phyloP scores from a whole-genome alignment of 2,113 vertebrate species.

The Cavia aperea region DNA sequence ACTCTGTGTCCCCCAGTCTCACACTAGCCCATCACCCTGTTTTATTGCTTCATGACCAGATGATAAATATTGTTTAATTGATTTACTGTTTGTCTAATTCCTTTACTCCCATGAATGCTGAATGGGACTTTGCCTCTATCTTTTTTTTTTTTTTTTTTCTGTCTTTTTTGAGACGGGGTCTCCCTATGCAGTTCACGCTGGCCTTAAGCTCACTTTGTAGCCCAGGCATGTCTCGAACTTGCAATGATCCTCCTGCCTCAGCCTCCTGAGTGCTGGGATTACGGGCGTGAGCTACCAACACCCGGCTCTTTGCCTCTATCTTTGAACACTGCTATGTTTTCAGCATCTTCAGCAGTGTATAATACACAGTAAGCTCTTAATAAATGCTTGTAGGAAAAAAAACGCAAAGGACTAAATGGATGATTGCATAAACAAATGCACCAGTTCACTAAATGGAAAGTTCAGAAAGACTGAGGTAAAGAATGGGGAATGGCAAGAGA shows the following conservation, averaged over 20 bases:
- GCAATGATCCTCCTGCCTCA: too few relatives aligned
- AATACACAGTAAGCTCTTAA: neutral
- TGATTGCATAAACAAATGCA: neutral
- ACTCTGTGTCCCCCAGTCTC: neutral
- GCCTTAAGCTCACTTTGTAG: too few relatives aligned
- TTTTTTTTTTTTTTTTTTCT: too few relatives aligned
- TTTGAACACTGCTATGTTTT: neutral
- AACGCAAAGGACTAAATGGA: neutral
- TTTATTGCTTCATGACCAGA: neutral
- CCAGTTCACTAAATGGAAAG: neutral
- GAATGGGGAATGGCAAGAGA: neutral
- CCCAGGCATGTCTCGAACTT: too few relatives aligned
- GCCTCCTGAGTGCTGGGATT: too few relatives aligned
- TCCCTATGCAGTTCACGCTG: too few relatives aligned
- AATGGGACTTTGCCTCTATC: neutral
- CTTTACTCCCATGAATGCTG: neutral
- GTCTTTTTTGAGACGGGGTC: too few relatives aligned
- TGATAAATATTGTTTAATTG: neutral
- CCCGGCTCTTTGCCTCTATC: neutral
- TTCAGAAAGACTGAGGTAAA: neutral
- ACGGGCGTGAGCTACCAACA: too few relatives aligned
- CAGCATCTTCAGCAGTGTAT: neutral
- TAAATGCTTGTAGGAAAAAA: neutral
- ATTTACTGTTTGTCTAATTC: neutral
- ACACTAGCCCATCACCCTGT: neutral